Base-by-base conservation (phyloP, 2,113 vertebrate species). In the Epinephelus moara region DNA sequence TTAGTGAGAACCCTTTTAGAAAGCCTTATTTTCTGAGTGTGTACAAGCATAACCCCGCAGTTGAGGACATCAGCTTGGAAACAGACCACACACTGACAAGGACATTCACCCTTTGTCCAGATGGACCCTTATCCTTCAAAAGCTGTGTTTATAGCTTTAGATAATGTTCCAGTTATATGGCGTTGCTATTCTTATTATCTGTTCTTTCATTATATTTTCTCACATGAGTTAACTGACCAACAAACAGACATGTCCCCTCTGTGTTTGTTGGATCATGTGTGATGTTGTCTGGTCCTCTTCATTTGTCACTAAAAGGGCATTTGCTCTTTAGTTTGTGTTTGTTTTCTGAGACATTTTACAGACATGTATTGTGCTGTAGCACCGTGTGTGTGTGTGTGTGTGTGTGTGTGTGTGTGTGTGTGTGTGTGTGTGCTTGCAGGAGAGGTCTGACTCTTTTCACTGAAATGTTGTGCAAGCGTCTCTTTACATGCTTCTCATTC, bases 101-200 rank as follows among this genome's bases (percentile, higher is more conserved):
- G 88, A 88, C 87, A 75, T 89, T 92, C 88, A 91, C 87, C 86
- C 87, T 85, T 85, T 82, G 82, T 91, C 87, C 87, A 91, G 80
- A 89, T 88, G 73, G 63, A 79, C 49, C 40, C 79, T 88, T 88
- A 83, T 89, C 84, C 88, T 82, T 80, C 64, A 74, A 73, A 82
- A 75, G 78, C 72, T 61, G 70, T 90, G 88, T 93, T 92, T 89
- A 91, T 77, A 72, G 68, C 74, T 85, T 78, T 62, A 76, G 79
- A 85, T 88, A 78, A 89, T 90, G 85, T 89, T 83, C 78, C 80
- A 79, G 42, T 3, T 80, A 88, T 84, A 85, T 81, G 67, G 42
- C 0, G 8, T 25, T 66, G 75, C 27, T 80, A 84, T 85, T 74
- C 21, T 67, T 82, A 61, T 88, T 70, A 83, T 89, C 70, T 77